Conservation (phyloP, 2,888 invertebrate species). For the Orthosia gracilis region DNA sequence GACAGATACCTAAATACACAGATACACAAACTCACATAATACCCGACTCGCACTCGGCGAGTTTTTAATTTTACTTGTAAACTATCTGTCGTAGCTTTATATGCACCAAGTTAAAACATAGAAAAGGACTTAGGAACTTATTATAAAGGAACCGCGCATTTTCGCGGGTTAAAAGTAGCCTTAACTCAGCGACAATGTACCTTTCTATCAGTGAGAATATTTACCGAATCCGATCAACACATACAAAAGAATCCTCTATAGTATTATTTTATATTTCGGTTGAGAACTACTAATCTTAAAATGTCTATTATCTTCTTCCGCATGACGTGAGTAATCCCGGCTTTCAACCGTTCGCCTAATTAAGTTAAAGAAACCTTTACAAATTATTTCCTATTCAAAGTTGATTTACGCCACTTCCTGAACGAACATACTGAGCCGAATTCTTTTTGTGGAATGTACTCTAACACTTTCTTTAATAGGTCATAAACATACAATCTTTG, state of each 20-base stretch:
- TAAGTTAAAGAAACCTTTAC: conserved; percentile 36
- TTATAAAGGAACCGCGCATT: too few relatives aligned
- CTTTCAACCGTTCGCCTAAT: conserved; percentile 29
- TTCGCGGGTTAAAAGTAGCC: too few relatives aligned
- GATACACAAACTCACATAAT: too few relatives aligned
- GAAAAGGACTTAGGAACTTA: too few relatives aligned
- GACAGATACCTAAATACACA: too few relatives aligned
- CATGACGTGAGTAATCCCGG: conserved; percentile 21
- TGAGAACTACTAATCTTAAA: conserved; percentile 17
- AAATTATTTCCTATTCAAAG: conserved; percentile 23
- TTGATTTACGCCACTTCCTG: conserved; percentile 31
- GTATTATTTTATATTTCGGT: background rate
- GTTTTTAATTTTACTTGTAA: too few relatives aligned
- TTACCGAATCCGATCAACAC: too few relatives aligned
- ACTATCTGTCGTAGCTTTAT: too few relatives aligned
- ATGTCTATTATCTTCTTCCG: conserved; percentile 8
- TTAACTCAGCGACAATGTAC: too few relatives aligned
- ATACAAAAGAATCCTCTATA: background rate
- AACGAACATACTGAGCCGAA: conserved; percentile 5
- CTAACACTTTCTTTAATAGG: conserved; percentile 41
- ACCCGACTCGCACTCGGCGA: too few relatives aligned
- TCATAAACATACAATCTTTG: conserved; percentile 35
- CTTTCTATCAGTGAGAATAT: too few relatives aligned
- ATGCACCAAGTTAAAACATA: too few relatives aligned
- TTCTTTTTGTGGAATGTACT: conserved; percentile 33